Evolutionary conservation across 2,888 invertebrate genomes (phyloP).

Genomic region (Athripsodes cinereus): DNA sequence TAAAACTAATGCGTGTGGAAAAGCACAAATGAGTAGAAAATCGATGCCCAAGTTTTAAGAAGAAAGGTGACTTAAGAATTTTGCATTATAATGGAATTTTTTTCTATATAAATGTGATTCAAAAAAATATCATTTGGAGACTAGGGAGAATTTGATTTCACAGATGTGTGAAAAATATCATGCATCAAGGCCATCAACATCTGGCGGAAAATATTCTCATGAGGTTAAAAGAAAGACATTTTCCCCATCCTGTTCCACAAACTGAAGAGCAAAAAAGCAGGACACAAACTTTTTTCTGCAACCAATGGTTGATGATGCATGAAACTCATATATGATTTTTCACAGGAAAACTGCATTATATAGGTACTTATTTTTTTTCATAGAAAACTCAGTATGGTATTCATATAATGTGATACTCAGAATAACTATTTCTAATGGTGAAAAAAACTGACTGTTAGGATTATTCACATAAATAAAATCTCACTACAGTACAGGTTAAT

Average conservation of each 20-base stretch:
- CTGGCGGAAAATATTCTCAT: conserved; percentile 1
- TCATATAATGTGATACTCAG: too few relatives aligned
- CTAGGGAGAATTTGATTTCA: not conserved
- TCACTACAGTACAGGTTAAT: not conserved
- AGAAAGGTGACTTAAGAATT: not conserved
- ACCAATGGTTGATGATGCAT: not conserved
- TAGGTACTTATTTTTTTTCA: not conserved
- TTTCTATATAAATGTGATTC: not conserved
- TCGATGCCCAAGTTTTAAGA: not conserved
- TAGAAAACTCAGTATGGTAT: not conserved
- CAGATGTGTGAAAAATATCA: conserved; percentile 4
- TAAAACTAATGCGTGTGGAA: conserved; percentile 3
- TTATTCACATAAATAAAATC: not conserved
- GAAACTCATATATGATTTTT: not conserved
- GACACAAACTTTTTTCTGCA: not conserved
- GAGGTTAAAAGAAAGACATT: conserved; percentile 17
- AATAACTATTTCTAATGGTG: not conserved
- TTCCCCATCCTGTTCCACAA: conserved; percentile 15
- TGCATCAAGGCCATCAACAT: conserved; percentile 3
- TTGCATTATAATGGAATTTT: not conserved
- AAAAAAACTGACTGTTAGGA: not conserved
- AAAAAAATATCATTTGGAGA: conserved; percentile 2
- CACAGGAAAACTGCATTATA: not conserved
- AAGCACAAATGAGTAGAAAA: not conserved
- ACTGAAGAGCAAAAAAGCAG: conserved; percentile 14